phyloP scores from a whole-genome alignment of 2,113 vertebrate species.

The Meriones unguiculatus region DNA sequence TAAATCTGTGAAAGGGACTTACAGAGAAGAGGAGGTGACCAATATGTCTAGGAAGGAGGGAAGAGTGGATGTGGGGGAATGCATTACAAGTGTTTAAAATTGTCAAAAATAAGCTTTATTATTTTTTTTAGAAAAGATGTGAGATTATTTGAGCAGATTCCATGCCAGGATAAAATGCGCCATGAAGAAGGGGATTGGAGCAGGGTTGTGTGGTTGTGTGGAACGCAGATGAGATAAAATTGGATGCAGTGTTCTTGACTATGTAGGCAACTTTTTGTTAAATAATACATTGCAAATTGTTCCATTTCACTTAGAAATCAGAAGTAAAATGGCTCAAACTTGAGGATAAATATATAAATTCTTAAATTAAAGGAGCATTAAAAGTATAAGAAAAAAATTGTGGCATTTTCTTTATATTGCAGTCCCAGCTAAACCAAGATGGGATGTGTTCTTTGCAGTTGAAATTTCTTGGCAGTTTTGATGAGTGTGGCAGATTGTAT shows the following conservation, averaged over 20 bases:
- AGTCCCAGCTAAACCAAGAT: slow-evolving; percentile 31
- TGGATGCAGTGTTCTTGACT: not conserved
- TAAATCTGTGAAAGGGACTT: not conserved
- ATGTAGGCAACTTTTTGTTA: slow-evolving; percentile 1
- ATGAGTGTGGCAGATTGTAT: slow-evolving; percentile 34
- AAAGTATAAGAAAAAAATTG: not conserved
- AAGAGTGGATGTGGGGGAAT: not conserved
- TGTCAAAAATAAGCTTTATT: not conserved
- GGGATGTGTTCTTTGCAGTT: slow-evolving; percentile 40
- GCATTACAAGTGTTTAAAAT: not conserved
- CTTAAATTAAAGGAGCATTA: slow-evolving; percentile 18
- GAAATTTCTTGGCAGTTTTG: slow-evolving; percentile 62
- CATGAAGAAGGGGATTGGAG: not conserved
- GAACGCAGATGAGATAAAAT: not conserved
- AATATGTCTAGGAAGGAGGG: not conserved
- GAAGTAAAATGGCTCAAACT: slow-evolving; percentile 2
- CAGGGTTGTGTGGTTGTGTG: not conserved
- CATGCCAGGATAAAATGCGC: not conserved
- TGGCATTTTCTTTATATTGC: not conserved
- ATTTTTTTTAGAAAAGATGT: not conserved
- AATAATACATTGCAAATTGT: slow-evolving; percentile 6
- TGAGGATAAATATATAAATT: slow-evolving; percentile 26
- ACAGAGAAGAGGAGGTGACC: not conserved
- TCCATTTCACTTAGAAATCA: slow-evolving; percentile 18
- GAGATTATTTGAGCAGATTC: not conserved